Evolutionary conservation across 2,113 vertebrate species (phyloP), one percentile per base, ranked within the genome.

Genomic region (Aix galericulata): DNA sequence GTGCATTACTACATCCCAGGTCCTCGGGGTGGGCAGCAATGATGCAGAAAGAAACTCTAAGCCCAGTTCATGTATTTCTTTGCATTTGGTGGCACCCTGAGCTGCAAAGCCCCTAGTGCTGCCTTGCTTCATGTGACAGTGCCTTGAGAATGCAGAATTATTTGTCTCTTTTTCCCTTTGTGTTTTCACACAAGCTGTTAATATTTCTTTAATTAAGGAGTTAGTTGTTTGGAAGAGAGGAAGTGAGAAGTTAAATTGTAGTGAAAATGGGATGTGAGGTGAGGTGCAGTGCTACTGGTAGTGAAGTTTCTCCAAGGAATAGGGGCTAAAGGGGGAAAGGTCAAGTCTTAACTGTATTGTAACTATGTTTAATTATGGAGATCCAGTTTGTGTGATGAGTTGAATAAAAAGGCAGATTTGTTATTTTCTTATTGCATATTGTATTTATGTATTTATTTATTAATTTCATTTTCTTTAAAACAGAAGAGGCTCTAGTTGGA

Each of bases 121-220:
- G n/a, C 36, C 52, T 75, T 86, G 27, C 23, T 71, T 86, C 80
- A 80, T 63, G 58, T 73, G 38, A n/a, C 3, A 6, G 32, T 25
- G 25, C 38, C 18, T 75, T 53, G n/a, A 71, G 25, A 3, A 74
- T 16, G 13, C 15, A 15, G 9, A 62, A 81, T 27, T 55, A 9
- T 58, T 62, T 53, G 2, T 58, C 13, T 68, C 32, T 74, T 31
- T 31, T 72, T 26, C 44, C 4, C 0, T 7, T 2, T 9, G 26
- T 69, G 13, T 58, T 83, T 81, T 73, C 16, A 12, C 11, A 18
- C 15, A 48, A 88, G 18, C 10, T 23, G 13, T 62, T 40, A 40
- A 26, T 20, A 4, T 7, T 75, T 32, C 34, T 62, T 86, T 62
- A 69, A 0, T 0, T 0, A 38, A 50, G 34, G 22, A 36, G 17